Evolutionary conservation across 1,140 invertebrate species (phyloP), one percentile per base, ranked within the genome.

Genomic region (Nymphalis io): DNA sequence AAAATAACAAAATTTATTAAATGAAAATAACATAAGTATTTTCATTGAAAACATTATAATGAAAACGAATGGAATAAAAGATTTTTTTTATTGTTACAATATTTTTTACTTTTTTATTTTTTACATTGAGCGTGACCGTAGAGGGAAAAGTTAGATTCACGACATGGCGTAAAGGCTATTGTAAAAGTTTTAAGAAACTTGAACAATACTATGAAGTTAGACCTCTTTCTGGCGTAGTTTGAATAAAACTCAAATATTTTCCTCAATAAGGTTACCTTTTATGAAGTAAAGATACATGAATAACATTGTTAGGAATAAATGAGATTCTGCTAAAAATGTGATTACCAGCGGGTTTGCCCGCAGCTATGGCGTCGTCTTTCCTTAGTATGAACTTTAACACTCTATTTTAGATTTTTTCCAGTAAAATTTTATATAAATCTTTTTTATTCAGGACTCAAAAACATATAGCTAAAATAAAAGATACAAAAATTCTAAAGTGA

Each of bases 181-280:
- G 46, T 51, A 51, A 51, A 51, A 51, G 46, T 51, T 51, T 21
- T 20, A 51, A 20, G 18, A 51, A 20, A 20, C 16, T 51, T 13
- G 46, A 51, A 51, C 46, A 51, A 51, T 51, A 51, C 46, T 51
- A 51, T 51, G 18, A 51, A 51, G 46, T 51, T 51, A 18, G 46
- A 51, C 46, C 20, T 51, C 46, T 20, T 51, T 51, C 1, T 51
- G 20, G 46, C 46, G 11, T 51, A 16, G 46, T 51, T 51, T 51
- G 46, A 51, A 51, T 51, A 51, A 51, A 51, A 51, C 20, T 20
- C 46, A 20, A 51, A 51, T 18, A 20, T 51, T 21, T 46, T 46
- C 12, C 46, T 51, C 11, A 1, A 8, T 51, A 51, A 20, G 16
- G 12, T 51, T 51, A 20, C 8, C 46, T 51, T 51, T 20, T 20